These are phyloP conservation scores for Cyclina sinensis DNA, from an alignment of 1,140 invertebrate species.

Conservation along the genomic window DNA sequence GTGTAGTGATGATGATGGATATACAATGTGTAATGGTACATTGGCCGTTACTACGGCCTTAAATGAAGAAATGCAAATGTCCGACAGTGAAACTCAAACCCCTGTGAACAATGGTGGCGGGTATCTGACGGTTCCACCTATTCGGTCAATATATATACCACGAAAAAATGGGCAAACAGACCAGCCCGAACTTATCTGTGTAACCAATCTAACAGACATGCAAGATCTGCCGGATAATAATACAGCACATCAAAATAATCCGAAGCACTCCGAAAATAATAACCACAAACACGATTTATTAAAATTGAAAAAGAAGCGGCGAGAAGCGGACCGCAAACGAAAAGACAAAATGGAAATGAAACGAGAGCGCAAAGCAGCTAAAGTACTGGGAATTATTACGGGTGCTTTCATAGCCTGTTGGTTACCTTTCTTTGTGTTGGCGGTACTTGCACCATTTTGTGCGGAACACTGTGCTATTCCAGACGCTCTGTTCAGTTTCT, in stretches of 20 bases:
- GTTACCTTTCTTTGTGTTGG: slow-evolving; percentile 86
- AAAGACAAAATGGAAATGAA: slow-evolving; percentile 86
- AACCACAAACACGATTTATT: slow-evolving; percentile 74
- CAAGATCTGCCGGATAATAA: slow-evolving; percentile 62
- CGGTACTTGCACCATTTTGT: slow-evolving; percentile 82
- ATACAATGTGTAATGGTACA: slow-evolving; percentile 77
- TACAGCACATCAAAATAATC: slow-evolving; percentile 57
- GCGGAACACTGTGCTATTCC: slow-evolving; percentile 80
- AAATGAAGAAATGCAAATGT: slow-evolving; percentile 71
- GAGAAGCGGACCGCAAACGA: slow-evolving; percentile 67
- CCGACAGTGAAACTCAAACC: slow-evolving; percentile 54
- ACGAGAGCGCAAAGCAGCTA: slow-evolving; percentile 87
- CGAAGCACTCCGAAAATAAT: slow-evolving; percentile 71
- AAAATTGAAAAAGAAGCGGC: slow-evolving; percentile 36
- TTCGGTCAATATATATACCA: not conserved
- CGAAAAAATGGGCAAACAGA: not conserved
- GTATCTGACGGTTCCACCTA: slow-evolving; percentile 8
- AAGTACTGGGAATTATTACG: slow-evolving; percentile 87
- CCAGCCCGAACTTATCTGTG: slow-evolving; percentile 32
- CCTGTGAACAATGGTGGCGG: not conserved
- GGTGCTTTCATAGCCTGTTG: slow-evolving; percentile 86
- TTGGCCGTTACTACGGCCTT: slow-evolving; percentile 67
- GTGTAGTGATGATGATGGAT: slow-evolving; percentile 81
- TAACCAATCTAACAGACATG: slow-evolving; percentile 50
- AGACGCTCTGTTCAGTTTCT: slow-evolving; percentile 80